Base-by-base conservation (phyloP, 2,797 vertebrate genomes). In the Lagocephalus sceleratus region DNA sequence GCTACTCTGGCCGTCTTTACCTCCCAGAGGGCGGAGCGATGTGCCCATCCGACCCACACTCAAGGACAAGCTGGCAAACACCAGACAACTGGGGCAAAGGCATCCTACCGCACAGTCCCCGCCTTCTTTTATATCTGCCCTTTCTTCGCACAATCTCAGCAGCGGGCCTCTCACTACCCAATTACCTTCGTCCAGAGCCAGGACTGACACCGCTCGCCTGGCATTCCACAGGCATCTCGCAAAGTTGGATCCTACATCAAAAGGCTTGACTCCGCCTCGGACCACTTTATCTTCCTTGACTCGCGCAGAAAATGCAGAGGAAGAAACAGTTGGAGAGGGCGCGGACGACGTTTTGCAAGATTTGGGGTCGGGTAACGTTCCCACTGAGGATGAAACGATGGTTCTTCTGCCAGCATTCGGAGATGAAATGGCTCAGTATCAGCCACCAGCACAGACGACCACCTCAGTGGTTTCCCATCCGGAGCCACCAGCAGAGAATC, bases 21-120 rank as follows among this genome's bases (percentile, higher is more conserved):
- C 73, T 50, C 48, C 83, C 38, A 75, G 69, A 53, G 81, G 78
- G 12, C 79, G 71, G 21, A 90, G 72, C 6, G 85, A 86, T 53
- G 79, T 81, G 25, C 78, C 86, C 20, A 29, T 86, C 64, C 85
- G 68, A 74, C 55, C 44, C n/a, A 58, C 59, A 25, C 19, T 22
- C 22, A 54, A 12, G 51, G 64, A 84, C 10, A 68, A 54, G 21
- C 57, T 62, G 48, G 57, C 73, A 0, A 72, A 72, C 51, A n/a
- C 60, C 22, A 51, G 70, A 21, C 66, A 58, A 8, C 71, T 63
- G 26, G 63, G 42, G 6, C 65, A 58, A 44, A 73, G 49, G 51
- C 63, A 1, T 48, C 75, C 73, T 15, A 73, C 68, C 2, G 22
- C 44, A 19, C 67, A 77, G 48, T 61, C 76, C 41, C 59, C 67